Conservation (phyloP, 2,113 vertebrate species). For the Nematolebias whitei region DNA sequence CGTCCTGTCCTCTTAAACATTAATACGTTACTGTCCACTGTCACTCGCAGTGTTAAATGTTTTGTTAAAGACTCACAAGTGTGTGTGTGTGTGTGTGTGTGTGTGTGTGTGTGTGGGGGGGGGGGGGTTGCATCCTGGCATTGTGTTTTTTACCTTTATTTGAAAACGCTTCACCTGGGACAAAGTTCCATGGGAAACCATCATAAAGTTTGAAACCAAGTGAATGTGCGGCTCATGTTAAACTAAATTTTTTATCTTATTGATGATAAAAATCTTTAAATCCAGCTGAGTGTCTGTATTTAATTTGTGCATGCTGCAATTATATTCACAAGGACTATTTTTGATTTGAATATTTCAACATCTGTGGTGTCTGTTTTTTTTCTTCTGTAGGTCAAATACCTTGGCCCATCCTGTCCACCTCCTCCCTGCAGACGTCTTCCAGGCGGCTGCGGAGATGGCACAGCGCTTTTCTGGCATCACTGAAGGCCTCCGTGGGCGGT, state of each 20-base stretch:
- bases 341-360: background rate
- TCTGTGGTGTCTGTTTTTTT: background rate
- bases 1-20: slow-evolving; percentile 9
- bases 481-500: slow-evolving; percentile 56
- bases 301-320: background rate
- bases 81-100: slow-evolving; percentile 13
- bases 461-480: slow-evolving; percentile 54
- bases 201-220: background rate
- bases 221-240: background rate
- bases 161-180: slow-evolving; percentile 39
- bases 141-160: slow-evolving; percentile 64
- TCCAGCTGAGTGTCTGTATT: background rate
- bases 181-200: slow-evolving; percentile 58
- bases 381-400: slow-evolving; percentile 29
- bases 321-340: background rate
- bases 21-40: slow-evolving; percentile 38
- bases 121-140: slow-evolving; percentile 19
- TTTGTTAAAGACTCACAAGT: slow-evolving; percentile 31
- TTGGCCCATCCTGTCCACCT: slow-evolving; percentile 66
- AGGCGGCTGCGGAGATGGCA: slow-evolving; percentile 63
- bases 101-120: too few relatives aligned
- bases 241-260: background rate
- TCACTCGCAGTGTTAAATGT: slow-evolving; percentile 42
- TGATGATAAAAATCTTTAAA: background rate
- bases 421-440: slow-evolving; percentile 74